phyloP scores from a whole-genome alignment of 2,888 invertebrate genomes.

The Acleris holmiana region DNA sequence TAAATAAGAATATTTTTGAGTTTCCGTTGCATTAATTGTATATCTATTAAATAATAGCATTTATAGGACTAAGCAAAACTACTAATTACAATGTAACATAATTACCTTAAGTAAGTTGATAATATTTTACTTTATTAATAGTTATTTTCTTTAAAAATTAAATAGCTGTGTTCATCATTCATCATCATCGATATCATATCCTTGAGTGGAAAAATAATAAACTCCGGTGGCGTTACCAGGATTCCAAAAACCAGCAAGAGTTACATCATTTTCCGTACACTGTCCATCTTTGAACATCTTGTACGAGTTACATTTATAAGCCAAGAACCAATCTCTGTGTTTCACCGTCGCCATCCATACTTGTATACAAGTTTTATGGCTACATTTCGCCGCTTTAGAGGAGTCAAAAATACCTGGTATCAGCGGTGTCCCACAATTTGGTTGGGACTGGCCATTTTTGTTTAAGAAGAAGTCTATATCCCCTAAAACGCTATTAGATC shows the following conservation, averaged over 20 bases:
- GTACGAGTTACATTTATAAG: conserved; percentile 68
- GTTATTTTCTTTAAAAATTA: too few relatives aligned
- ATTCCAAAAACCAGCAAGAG: conserved; percentile 70
- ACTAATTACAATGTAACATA: too few relatives aligned
- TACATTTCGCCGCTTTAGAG: conserved; percentile 70
- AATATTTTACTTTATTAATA: too few relatives aligned
- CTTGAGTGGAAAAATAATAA: conserved; percentile 69
- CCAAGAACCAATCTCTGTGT: conserved; percentile 61
- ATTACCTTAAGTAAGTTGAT: too few relatives aligned
- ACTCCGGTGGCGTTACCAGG: conserved; percentile 70
- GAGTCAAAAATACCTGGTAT: conserved; percentile 69
- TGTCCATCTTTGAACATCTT: conserved; percentile 59
- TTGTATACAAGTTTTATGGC: conserved; percentile 68
- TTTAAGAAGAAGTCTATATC: conserved; percentile 85
- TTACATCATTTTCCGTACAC: conserved; percentile 57
- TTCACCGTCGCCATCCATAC: conserved; percentile 67
- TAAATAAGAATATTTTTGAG: too few relatives aligned
- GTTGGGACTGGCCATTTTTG: conserved; percentile 83
- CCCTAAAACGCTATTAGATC: conserved; percentile 77
- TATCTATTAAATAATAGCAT: too few relatives aligned
- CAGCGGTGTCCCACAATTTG: conserved; percentile 74
- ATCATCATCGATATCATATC: conserved; percentile 45
- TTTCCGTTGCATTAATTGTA: too few relatives aligned
- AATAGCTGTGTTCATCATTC: neutral
- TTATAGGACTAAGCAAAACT: too few relatives aligned